Conservation (phyloP, 2,888 invertebrate species). For the Carpatolechia fugitivella region DNA sequence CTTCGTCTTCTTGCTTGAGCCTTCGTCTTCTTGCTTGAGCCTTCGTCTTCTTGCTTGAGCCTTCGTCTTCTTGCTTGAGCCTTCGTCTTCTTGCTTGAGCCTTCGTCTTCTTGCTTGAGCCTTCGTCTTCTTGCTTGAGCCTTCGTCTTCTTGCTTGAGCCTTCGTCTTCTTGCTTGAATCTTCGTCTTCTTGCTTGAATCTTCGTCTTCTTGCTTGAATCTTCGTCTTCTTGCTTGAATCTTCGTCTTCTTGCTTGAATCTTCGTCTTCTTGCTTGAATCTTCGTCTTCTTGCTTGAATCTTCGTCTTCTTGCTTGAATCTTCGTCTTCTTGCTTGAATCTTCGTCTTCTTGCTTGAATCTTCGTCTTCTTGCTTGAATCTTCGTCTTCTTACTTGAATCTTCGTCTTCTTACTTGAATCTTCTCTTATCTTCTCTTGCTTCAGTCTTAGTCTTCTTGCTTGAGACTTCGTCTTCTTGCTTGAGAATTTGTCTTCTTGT, state of each 20-base stretch:
- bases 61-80: constrained; percentile 6
- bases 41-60: constrained; percentile 11
- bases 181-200: constrained; percentile 7
- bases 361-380: constrained; percentile 17
- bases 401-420: background rate
- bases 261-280: background rate
- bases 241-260: background rate
- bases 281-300: background rate
- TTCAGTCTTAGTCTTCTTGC: background rate
- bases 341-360: constrained; percentile 11
- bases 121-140: constrained; percentile 8
- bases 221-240: constrained; percentile 1
- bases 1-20: constrained; percentile 10
- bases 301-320: background rate
- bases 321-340: background rate
- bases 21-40: constrained; percentile 11
- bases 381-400: constrained; percentile 14
- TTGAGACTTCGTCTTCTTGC: background rate
- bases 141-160: constrained; percentile 11
- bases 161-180: constrained; percentile 11
- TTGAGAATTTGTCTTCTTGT: background rate
- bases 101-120: constrained; percentile 14
- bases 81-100: background rate
- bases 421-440: background rate
- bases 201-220: constrained; percentile 9